Conservation (phyloP, 2,797 vertebrate genomes). For the Eidolon dupreanum region DNA sequence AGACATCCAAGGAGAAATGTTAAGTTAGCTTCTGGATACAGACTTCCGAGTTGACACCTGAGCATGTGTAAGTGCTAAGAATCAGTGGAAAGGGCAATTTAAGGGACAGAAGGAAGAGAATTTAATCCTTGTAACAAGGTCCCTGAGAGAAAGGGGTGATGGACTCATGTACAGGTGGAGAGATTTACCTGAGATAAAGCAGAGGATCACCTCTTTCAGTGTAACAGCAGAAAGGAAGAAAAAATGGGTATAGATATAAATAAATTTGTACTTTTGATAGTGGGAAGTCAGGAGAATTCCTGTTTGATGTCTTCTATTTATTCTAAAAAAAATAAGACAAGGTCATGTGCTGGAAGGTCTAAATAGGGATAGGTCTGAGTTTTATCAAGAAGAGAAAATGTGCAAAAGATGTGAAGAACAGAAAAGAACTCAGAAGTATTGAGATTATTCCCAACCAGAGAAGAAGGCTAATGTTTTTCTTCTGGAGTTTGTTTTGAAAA, state of each 20-base stretch:
- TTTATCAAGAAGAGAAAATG: conserved; percentile 32
- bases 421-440: neutral
- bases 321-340: neutral
- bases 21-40: neutral
- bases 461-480: neutral
- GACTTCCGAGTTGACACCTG: neutral
- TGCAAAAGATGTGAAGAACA: neutral
- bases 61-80: neutral
- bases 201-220: neutral
- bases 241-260: neutral
- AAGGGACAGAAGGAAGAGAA: neutral
- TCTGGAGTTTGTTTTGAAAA: neutral
- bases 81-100: neutral
- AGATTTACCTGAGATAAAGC: neutral
- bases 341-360: neutral
- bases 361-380: neutral
- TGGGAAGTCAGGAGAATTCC: neutral
- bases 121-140: neutral
- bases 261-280: neutral
- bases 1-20: neutral
- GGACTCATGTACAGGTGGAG: no score
- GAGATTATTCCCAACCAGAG: neutral
- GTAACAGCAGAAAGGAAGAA: neutral
- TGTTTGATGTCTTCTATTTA: neutral
- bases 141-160: neutral